Evolutionary conservation across 2,113 vertebrate species (phyloP), one percentile per base, ranked within the genome.

Genomic region (Balaeniceps rex): DNA sequence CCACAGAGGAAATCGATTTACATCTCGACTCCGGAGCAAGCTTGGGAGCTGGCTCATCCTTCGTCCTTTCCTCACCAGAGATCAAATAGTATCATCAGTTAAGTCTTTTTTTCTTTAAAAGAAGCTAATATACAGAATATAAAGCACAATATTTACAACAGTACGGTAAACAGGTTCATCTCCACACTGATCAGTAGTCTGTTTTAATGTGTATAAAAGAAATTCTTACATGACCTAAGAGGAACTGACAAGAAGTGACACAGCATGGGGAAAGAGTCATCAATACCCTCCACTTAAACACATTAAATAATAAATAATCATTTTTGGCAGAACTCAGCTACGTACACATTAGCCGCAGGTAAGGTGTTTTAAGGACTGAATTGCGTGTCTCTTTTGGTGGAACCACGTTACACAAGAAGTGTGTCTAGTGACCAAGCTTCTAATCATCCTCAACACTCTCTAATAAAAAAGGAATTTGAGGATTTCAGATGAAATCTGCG

Each of bases 91-190:
- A 66, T 69, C 44, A 26, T 40, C 95, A 84, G 70, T 94, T 94
- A 88, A 97, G 97, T 98, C 92, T 89, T 47, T 89, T 47, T 97
- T 38, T 65, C 42, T 16, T 98, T 95, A 97, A 98, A 98, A 98
- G 87, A 90, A 97, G 97, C 98, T 91, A 96, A 98, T 98, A 98
- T 98, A 98, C 98, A 98, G 98, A 98, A 97, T 98, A 98, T 65
- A 98, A 98, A 98, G 98, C 94, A 98, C 91, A 42, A 85, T 98
- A 98, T 98, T 97, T 98, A 98, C 98, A 98, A 94, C 94, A 96
- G 95, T 96, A 96, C 80, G 33, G 97, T 97, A 97, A 97, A 98
- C 97, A 91, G 97, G 90, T 97, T 96, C 75, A 61, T 96, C 96
- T 97, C 95, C 61, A 88, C 96, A 97, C 86, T 87, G 80, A 96